Conservation (phyloP, 2,113 vertebrate genomes). For the Tupaia chinensis region DNA sequence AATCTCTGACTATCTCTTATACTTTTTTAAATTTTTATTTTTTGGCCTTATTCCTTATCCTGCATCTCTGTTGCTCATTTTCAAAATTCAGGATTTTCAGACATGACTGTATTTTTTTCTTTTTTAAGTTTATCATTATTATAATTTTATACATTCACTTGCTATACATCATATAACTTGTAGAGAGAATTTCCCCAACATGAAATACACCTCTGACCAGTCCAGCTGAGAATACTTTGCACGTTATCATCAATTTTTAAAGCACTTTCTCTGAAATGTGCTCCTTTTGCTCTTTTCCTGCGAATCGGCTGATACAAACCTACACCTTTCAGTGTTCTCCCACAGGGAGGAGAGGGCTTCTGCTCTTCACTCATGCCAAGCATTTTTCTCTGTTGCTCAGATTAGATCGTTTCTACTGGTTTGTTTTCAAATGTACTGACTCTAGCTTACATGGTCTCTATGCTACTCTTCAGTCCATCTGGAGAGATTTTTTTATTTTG, state of each 20-base stretch:
- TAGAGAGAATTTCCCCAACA: no score
- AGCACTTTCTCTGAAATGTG: constrained; percentile 6
- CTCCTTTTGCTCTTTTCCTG: neutral
- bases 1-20: neutral
- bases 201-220: no score
- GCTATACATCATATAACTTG: no score
- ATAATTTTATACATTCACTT: no score
- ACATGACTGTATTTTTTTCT: neutral
- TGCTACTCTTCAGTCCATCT: neutral
- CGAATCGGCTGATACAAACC: neutral
- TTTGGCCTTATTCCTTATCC: neutral
- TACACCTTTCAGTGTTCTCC: neutral
- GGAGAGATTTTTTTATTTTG: neutral
- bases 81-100: neutral
- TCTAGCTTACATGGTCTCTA: neutral
- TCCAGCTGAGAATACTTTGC: no score
- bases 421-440: neutral
- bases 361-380: neutral
- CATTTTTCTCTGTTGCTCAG: neutral
- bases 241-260: neutral
- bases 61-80: neutral
- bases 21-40: neutral
- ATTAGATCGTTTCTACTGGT: neutral
- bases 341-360: neutral
- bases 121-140: no score